Conservation (phyloP, 2,888 invertebrate species). For the Eristalis pertinax region DNA sequence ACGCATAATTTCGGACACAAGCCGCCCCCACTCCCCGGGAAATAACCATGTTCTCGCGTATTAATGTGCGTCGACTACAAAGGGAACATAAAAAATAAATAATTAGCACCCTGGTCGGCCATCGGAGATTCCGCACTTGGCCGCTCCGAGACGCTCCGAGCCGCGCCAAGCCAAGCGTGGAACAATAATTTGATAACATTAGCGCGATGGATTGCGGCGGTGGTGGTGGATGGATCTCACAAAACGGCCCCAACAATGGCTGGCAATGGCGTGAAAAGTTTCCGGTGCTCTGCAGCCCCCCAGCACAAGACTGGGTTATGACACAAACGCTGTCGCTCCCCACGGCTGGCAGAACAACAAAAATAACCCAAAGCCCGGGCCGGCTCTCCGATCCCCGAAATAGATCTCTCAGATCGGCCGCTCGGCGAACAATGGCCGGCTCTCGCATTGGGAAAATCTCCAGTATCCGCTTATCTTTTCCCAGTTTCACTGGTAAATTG, state of each 20-base stretch:
- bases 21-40: background rate
- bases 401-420: slow-evolving; percentile 36
- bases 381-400: slow-evolving; percentile 42
- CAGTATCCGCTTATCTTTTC: slow-evolving; percentile 29
- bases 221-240: slow-evolving; percentile 48
- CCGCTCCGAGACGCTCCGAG: background rate
- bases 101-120: slow-evolving; percentile 68
- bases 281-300: slow-evolving; percentile 37
- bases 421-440: slow-evolving; percentile 18
- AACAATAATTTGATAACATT: slow-evolving; percentile 72
- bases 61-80: slow-evolving; percentile 62
- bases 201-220: slow-evolving; percentile 6
- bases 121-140: slow-evolving; percentile 31
- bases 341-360: slow-evolving; percentile 18
- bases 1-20: slow-evolving; percentile 54
- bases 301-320: slow-evolving; percentile 61
- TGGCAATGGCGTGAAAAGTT: slow-evolving; percentile 35
- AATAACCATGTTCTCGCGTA: slow-evolving; percentile 22
- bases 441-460: slow-evolving; percentile 32
- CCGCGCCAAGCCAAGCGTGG: slow-evolving; percentile 56
- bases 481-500: slow-evolving; percentile 49
- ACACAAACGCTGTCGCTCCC: slow-evolving; percentile 36
- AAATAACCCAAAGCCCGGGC: slow-evolving; percentile 30
- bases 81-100: slow-evolving; percentile 63
- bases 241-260: slow-evolving; percentile 64